A percentile compares a stretch with the other conserved stretches of the same genome.
Evolutionary conservation across 2,113 vertebrate genomes (phyloP).

Genomic region (Alligator sinensis): DNA sequence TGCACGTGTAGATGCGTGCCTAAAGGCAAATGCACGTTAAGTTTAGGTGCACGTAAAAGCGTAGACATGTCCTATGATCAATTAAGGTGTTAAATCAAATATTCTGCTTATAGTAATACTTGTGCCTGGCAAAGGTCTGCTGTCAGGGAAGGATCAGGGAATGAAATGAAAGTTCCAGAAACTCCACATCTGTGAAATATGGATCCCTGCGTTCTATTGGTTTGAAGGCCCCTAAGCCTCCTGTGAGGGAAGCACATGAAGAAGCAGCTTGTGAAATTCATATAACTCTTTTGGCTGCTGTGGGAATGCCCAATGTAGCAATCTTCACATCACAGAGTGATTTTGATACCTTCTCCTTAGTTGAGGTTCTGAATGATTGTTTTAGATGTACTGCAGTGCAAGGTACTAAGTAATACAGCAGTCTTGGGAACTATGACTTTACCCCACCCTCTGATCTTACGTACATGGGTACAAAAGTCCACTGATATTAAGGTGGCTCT

Average conservation of each 20-base stretch:
- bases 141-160: background rate
- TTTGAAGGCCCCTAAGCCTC: background rate
- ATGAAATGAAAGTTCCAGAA: background rate
- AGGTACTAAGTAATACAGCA: background rate
- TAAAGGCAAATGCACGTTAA: too few relatives aligned
- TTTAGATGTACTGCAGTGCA: background rate
- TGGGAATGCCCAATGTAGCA: background rate
- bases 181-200: background rate
- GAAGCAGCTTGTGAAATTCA: background rate
- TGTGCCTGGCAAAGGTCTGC: background rate
- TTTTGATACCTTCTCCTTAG: background rate
- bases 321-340: background rate
- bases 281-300: background rate
- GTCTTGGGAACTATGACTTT: background rate
- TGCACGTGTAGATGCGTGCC: too few relatives aligned
- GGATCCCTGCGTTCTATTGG: background rate
- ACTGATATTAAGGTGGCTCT: constrained; percentile 27
- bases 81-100: background rate
- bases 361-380: background rate
- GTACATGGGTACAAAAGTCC: background rate
- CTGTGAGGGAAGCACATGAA: background rate
- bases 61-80: too few relatives aligned
- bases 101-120: background rate
- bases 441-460: constrained; percentile 11
- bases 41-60: too few relatives aligned